Evolutionary conservation across 1,140 invertebrate genomes (phyloP).

Genomic region (Pogonognathellus flavescens): DNA sequence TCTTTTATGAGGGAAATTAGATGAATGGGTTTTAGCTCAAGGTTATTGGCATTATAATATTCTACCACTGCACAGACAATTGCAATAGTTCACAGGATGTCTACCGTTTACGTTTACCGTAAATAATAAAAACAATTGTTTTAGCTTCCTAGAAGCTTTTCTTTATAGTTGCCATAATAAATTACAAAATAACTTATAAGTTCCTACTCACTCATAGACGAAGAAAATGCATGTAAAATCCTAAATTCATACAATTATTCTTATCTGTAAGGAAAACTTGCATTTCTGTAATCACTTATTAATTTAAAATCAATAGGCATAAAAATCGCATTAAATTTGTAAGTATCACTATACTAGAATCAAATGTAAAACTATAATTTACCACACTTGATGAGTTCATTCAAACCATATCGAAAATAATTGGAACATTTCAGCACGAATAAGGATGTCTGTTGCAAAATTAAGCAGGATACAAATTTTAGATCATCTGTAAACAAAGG

Average conservation of each 20-base stretch:
- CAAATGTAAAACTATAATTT: no score
- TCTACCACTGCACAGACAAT: not conserved
- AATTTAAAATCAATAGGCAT: no score
- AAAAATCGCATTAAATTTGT: no score
- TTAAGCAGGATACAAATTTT: not conserved
- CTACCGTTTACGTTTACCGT: not conserved
- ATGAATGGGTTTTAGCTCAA: constrained; percentile 46
- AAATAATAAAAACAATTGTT: constrained; percentile 9
- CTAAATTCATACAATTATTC: no score
- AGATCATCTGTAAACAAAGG: not conserved
- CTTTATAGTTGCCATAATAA: not conserved
- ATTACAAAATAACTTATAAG: no score
- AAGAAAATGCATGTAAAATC: no score
- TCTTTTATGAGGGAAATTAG: constrained; percentile 41
- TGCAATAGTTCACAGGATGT: constrained; percentile 13
- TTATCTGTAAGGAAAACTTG: no score
- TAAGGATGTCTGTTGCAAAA: constrained; percentile 8
- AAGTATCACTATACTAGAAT: no score
- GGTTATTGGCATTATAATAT: constrained; percentile 20
- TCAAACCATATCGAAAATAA: no score
- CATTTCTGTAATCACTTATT: no score
- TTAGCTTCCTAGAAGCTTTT: not conserved
- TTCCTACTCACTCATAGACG: no score
- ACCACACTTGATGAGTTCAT: no score
- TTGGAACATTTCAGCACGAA: not conserved